phyloP scores from a whole-genome alignment of 2,888 invertebrate genomes.

The Clunio marinus region DNA sequence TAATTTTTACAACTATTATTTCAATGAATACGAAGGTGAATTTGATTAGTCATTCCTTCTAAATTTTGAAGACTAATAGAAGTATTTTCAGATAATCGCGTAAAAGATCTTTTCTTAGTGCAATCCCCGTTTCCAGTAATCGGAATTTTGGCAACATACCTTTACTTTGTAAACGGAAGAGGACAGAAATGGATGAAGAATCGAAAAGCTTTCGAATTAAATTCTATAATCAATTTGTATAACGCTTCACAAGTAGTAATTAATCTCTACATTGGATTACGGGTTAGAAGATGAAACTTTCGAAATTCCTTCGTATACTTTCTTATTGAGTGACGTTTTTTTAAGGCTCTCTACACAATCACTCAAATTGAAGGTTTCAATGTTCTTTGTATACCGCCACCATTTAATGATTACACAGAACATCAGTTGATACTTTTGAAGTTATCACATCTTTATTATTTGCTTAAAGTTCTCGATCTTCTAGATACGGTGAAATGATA shows the following conservation, averaged over 20 bases:
- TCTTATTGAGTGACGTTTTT: too few relatives aligned
- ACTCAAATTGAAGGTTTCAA: background rate
- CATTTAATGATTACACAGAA: conserved; percentile 7
- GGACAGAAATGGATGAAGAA: conserved; percentile 85
- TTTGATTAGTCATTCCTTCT: background rate
- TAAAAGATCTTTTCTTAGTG: conserved; percentile 53
- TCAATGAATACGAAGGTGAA: background rate
- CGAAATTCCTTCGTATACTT: too few relatives aligned
- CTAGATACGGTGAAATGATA: conserved; percentile 52
- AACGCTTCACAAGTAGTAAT: conserved; percentile 83
- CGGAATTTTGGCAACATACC: conserved; percentile 63
- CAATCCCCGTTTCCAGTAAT: conserved; percentile 65
- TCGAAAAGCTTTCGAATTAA: conserved; percentile 76
- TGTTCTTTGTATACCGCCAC: background rate
- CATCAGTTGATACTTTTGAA: conserved; percentile 42
- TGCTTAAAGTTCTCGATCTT: conserved; percentile 56
- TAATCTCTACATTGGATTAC: too few relatives aligned
- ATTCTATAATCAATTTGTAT: conserved; percentile 74
- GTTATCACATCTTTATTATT: conserved; percentile 55
- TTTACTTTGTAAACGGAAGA: conserved; percentile 68
- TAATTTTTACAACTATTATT: background rate
- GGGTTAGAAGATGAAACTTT: too few relatives aligned
- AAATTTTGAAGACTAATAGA: background rate
- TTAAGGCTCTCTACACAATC: too few relatives aligned
- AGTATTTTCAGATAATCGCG: too few relatives aligned